phyloP scores from a whole-genome alignment of 2,113 vertebrate genomes.

The Eulacestoma nigropectus region DNA sequence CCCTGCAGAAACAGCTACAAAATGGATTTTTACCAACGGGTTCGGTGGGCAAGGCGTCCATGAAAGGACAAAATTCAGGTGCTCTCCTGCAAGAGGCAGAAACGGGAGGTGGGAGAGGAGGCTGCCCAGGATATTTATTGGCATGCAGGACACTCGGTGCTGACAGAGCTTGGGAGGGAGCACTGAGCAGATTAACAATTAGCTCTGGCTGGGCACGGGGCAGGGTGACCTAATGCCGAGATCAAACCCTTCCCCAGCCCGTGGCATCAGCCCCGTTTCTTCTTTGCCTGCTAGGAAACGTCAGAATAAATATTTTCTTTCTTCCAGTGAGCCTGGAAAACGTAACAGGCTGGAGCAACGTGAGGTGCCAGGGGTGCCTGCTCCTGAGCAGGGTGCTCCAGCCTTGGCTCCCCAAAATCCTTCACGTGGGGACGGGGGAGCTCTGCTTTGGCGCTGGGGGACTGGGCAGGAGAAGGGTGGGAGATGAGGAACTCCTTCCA shows the following conservation, averaged over 20 bases:
- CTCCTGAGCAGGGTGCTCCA: not conserved
- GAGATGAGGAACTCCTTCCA: not conserved
- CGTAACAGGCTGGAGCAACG: not conserved
- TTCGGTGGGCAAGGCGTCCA: not conserved
- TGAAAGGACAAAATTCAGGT: not conserved
- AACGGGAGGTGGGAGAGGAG: not conserved
- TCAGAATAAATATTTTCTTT: not conserved
- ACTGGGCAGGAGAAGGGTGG: not conserved
- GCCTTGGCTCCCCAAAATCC: not conserved
- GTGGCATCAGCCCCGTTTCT: not conserved
- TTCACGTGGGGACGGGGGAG: not conserved
- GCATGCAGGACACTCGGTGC: not conserved
- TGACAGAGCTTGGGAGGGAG: not conserved
- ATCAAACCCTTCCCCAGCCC: not conserved
- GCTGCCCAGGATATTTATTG: not conserved
- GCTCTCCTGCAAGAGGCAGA: not conserved
- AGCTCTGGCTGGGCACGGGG: not conserved
- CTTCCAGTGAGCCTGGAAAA: not conserved
- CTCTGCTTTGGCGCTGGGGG: not conserved
- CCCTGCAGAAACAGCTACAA: not conserved
- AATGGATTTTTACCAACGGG: not conserved
- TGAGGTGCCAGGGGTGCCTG: not conserved
- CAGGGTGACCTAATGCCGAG: not conserved
- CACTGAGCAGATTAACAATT: not conserved
- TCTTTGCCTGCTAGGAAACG: not conserved